Evolutionary conservation across 2,797 vertebrate genomes (phyloP), one percentile per base, ranked within the genome.

Genomic region (Hirundo rustica): DNA sequence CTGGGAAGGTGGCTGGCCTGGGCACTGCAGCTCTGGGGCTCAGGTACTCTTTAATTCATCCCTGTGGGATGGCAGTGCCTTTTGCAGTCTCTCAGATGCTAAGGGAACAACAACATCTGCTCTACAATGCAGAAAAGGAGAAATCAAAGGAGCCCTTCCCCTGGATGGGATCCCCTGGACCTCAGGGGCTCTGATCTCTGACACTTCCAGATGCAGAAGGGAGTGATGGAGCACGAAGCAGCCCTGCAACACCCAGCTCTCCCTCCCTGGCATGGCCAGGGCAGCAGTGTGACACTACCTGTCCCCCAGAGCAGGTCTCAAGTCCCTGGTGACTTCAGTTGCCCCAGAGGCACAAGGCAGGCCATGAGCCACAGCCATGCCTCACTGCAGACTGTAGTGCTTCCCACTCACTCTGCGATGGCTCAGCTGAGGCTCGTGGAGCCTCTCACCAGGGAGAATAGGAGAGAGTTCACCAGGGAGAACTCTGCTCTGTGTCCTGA

Each of bases 331-430:
- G 47, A 57, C 61, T 73, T 44, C 36, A 48, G 47, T 3, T 40
- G 62, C 10, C 62, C 34, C 75, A 45, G 48, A 54, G 40, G 38
- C 30, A 50, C 65, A 36, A 32, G 64, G 54, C 68, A 80, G 55
- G 21, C 17, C n/a, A 21, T 0, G 3, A 3, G 70, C 25, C 51
- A n/a, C 50, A 38, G 21, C 20, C 3, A 0, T 20, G 23, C 40
- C 58, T 3, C 0, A 3, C 51, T 57, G 32, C 47, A 65, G 15
- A 26, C 1, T 13, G 25, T 19, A 9, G 18, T 13, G 18, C 23
- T 65, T 40, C 57, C 68, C 53, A 7, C 25, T 44, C 50, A 32
- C 26, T 26, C 30, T 1, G 17, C 47, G 36, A 57, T 18, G 38
- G 44, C 16, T 50, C 21, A 38, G 44, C 61, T 44, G 36, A 68